Conservation (phyloP, 1,140 invertebrate genomes). For the Helicorthomorpha holstii region DNA sequence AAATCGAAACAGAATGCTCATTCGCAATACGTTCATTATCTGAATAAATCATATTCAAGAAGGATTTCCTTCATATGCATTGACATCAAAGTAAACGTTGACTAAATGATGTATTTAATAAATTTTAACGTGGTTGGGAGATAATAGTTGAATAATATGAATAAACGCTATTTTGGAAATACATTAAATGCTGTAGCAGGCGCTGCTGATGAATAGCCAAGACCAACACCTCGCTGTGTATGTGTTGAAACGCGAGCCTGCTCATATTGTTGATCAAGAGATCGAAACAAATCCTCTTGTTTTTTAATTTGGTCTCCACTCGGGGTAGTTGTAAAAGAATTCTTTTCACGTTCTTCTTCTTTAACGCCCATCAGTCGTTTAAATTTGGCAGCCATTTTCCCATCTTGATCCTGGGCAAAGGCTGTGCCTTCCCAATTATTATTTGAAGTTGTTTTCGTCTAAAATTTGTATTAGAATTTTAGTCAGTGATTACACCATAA, state of each 20-base stretch:
- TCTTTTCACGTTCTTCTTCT: constrained; percentile 23
- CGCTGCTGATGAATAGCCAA: constrained; percentile 45
- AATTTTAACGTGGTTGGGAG: too few species aligned
- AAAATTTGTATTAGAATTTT: neutral
- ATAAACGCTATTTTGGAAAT: too few species aligned
- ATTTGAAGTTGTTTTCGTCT: constrained; percentile 8
- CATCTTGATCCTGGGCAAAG: constrained; percentile 74
- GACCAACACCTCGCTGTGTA: constrained; percentile 76
- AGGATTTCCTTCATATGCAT: too few species aligned
- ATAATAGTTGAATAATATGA: too few species aligned
- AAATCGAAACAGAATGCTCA: too few species aligned
- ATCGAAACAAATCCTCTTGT: constrained; percentile 76
- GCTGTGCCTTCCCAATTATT: constrained; percentile 59
- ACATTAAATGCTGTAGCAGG: constrained; percentile 13
- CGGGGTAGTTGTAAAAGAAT: too few species aligned
- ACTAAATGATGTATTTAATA: too few species aligned
- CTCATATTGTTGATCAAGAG: constrained; percentile 87
- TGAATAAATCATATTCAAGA: too few species aligned
- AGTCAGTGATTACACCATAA: neutral
- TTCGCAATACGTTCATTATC: too few species aligned
- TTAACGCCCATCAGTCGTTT: constrained; percentile 90
- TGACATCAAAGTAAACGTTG: too few species aligned
- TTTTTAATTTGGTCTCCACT: constrained; percentile 43
- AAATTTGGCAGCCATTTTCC: constrained; percentile 83
- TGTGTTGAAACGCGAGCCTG: constrained; percentile 82